phyloP scores from a whole-genome alignment of 2,888 invertebrate species.

The Schrankia costaestrigalis region DNA sequence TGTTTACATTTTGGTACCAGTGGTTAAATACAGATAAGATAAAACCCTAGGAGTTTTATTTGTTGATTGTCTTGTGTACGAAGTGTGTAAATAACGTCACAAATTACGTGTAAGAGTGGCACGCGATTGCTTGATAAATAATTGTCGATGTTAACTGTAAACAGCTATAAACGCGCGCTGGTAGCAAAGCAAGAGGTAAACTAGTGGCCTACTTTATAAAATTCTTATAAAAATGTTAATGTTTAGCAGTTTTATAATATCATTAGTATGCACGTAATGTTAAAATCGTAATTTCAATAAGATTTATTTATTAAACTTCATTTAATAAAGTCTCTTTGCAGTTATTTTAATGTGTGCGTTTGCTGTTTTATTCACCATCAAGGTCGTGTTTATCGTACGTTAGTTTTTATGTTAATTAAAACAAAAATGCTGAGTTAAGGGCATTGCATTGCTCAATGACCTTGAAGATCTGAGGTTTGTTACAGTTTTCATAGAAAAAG shows the following conservation, averaged over 20 bases:
- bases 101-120: constrained; percentile 35
- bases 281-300: neutral
- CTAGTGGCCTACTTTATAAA: constrained; percentile 38
- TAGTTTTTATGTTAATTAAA: no score
- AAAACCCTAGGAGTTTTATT: constrained; percentile 39
- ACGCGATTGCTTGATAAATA: constrained; percentile 48
- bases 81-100: constrained; percentile 35
- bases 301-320: no score
- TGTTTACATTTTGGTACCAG: constrained; percentile 53
- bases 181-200: constrained; percentile 15
- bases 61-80: constrained; percentile 24
- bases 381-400: no score
- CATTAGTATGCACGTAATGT: neutral
- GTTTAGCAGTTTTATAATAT: constrained; percentile 17
- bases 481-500: no score
- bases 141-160: constrained; percentile 55
- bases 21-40: constrained; percentile 60
- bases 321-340: no score
- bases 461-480: no score
- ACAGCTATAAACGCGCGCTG: constrained; percentile 38
- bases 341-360: no score
- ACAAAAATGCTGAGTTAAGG: no score
- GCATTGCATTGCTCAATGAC: no score
- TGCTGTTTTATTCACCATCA: no score
- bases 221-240: constrained; percentile 28